phyloP scores from a whole-genome alignment of 2,113 vertebrate genomes.

The Charina bottae region DNA sequence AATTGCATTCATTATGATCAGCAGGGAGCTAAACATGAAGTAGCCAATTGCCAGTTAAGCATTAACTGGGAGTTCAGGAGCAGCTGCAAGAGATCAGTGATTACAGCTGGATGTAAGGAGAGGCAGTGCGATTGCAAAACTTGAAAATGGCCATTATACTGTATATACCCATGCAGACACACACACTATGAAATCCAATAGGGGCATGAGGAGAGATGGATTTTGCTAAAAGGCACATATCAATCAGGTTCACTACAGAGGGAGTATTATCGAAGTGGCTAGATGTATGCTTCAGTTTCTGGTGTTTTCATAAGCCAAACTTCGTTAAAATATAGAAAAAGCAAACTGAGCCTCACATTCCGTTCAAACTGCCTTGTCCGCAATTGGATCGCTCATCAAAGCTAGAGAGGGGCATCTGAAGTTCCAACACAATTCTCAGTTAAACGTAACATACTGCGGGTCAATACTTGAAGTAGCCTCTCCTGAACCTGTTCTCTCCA shows the following conservation, averaged over 20 bases:
- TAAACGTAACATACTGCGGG: too few species aligned
- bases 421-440: too few species aligned
- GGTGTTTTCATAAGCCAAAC: too few species aligned
- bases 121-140: neutral
- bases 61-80: conserved; percentile 25
- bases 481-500: too few species aligned
- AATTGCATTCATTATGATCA: conserved; percentile 35
- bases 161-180: too few species aligned
- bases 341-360: too few species aligned
- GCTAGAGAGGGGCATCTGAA: too few species aligned
- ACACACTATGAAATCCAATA: neutral
- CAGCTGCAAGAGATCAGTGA: conserved; percentile 15
- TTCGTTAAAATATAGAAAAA: too few species aligned
- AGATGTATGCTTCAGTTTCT: too few species aligned
- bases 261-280: neutral
- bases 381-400: too few species aligned
- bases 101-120: neutral
- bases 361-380: too few species aligned
- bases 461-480: too few species aligned
- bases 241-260: neutral
- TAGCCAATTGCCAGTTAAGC: conserved; percentile 24
- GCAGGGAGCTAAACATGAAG: conserved; percentile 38
- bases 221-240: neutral
- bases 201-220: neutral
- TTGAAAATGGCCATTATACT: neutral